Evolutionary conservation across 2,113 vertebrate genomes (phyloP).

Genomic region (Bujurquina vittata): DNA sequence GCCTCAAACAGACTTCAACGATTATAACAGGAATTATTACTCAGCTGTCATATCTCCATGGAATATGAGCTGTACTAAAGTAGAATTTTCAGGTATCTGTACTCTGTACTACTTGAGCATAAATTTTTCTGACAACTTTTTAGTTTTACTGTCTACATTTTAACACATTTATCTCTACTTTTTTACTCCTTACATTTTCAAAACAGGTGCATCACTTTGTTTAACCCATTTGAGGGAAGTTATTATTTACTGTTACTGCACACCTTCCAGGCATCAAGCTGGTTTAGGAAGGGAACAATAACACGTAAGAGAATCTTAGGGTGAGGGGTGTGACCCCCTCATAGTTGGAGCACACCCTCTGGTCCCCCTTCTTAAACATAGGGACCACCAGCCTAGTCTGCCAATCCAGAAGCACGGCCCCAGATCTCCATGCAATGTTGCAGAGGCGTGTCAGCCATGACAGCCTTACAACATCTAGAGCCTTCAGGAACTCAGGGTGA

Average conservation of each 20-base stretch:
- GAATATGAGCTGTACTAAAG: not conserved
- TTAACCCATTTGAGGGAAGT: not conserved
- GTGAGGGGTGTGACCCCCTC: no score
- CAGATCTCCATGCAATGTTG: no score
- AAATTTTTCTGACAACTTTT: no score
- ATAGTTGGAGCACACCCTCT: no score
- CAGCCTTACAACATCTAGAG: no score
- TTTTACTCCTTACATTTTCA: not conserved
- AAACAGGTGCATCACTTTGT: not conserved
- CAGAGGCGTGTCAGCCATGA: no score
- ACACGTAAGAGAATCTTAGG: no score
- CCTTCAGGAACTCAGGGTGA: no score
- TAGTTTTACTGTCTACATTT: not conserved
- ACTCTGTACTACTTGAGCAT: no score
- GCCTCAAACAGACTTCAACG: not conserved
- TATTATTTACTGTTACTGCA: not conserved
- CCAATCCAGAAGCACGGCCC: no score
- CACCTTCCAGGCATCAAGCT: not conserved
- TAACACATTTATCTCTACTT: not conserved
- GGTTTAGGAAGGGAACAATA: not conserved
- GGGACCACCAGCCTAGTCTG: no score
- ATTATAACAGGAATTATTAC: not conserved
- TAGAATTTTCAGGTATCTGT: not conserved
- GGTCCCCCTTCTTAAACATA: no score
- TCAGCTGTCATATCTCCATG: not conserved